A percentile compares a stretch with the other conserved stretches of the same genome.
These are phyloP conservation scores for Hirtodrosophila histrioides DNA, from an alignment of 2,888 invertebrate species.

Conservation along the genomic window DNA sequence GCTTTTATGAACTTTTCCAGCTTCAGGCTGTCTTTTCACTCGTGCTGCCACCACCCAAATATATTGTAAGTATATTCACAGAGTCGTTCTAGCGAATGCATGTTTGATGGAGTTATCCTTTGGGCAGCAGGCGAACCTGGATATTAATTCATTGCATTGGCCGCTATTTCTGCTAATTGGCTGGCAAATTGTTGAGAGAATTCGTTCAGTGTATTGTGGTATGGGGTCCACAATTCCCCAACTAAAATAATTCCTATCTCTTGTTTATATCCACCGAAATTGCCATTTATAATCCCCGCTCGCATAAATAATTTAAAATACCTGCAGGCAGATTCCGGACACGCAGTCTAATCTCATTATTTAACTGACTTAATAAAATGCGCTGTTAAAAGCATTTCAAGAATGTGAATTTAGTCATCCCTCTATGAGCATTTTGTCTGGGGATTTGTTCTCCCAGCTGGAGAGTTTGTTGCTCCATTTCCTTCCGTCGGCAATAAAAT, in stretches of 20 bases:
- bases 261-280: constrained; percentile 5
- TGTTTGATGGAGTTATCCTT: constrained; percentile 10
- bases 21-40: neutral
- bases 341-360: constrained; percentile 34
- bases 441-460: constrained; percentile 16
- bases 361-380: constrained; percentile 53
- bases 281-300: neutral
- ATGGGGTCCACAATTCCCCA: neutral
- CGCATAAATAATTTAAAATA: constrained; percentile 27
- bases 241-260: neutral
- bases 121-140: constrained; percentile 1
- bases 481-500: constrained; percentile 1
- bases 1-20: constrained; percentile 18
- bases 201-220: neutral
- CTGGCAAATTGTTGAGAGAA: constrained; percentile 5
- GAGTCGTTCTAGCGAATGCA: constrained; percentile 7
- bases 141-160: constrained; percentile 29
- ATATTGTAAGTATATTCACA: constrained; percentile 30
- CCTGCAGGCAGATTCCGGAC: neutral
- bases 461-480: constrained; percentile 5
- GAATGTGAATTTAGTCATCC: constrained; percentile 20
- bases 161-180: constrained; percentile 32
- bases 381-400: constrained; percentile 41
- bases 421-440: constrained; percentile 1
- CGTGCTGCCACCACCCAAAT: neutral